A percentile compares a stretch with the other conserved stretches of the same genome.
phyloP scores from a whole-genome alignment of 2,797 vertebrate genomes.

The Clarias fuscus region DNA sequence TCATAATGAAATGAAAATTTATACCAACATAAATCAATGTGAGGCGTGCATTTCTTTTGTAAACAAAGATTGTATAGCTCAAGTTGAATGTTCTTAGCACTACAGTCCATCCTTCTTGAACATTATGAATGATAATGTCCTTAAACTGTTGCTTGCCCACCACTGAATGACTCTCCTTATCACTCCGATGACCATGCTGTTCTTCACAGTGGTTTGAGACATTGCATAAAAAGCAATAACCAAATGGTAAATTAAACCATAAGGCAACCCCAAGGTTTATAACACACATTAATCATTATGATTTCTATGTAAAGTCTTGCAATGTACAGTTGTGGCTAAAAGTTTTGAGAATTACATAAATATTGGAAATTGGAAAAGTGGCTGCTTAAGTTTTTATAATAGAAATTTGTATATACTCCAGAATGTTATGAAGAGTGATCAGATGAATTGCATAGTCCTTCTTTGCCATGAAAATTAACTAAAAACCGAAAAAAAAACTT shows the following conservation, averaged over 20 bases:
- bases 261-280: slow-evolving; percentile 9
- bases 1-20: neutral
- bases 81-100: slow-evolving; percentile 17
- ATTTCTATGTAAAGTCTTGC: neutral
- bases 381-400: too few species aligned
- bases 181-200: slow-evolving; percentile 20
- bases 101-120: neutral
- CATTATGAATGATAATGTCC: neutral
- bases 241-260: slow-evolving; percentile 23
- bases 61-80: neutral
- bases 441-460: too few species aligned
- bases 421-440: too few species aligned
- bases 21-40: neutral
- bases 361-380: too few species aligned
- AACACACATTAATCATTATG: slow-evolving; percentile 15
- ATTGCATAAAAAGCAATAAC: slow-evolving; percentile 23
- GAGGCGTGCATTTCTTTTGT: neutral
- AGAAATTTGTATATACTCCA: too few species aligned
- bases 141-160: slow-evolving; percentile 6
- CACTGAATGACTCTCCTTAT: slow-evolving; percentile 27
- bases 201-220: slow-evolving; percentile 2
- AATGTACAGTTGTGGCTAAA: neutral
- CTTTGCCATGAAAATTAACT: too few species aligned
- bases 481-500: too few species aligned
- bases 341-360: too few species aligned